phyloP scores from a whole-genome alignment of 2,797 vertebrate species.

The Schizopygopsis pylzovi region DNA sequence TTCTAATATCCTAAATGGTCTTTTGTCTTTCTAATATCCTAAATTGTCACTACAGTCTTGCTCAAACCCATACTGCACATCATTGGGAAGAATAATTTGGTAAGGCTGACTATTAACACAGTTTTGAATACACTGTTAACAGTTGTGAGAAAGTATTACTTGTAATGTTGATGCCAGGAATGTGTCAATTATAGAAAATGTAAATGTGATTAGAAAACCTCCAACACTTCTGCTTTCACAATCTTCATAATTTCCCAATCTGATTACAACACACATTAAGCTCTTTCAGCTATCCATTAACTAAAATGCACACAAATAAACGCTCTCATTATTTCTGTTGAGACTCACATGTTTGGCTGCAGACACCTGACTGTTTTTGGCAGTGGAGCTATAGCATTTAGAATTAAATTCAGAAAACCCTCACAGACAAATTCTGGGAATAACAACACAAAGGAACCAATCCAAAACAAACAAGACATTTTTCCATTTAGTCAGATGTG shows the following conservation, averaged over 20 bases:
- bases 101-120: background rate
- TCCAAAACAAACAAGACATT: background rate
- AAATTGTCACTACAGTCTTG: too few species aligned
- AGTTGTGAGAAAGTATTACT: background rate
- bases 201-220: background rate
- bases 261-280: conserved; percentile 2
- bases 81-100: too few species aligned
- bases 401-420: background rate
- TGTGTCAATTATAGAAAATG: background rate
- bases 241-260: conserved; percentile 14
- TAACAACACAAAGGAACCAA: background rate
- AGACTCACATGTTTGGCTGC: background rate
- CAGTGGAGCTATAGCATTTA: background rate
- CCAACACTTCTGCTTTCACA: background rate
- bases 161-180: background rate
- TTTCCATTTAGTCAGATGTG: background rate
- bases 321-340: background rate
- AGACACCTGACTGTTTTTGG: background rate
- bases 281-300: background rate
- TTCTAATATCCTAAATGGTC: background rate
- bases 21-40: background rate
- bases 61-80: background rate
- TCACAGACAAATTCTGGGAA: background rate
- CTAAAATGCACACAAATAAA: background rate
- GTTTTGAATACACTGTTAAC: background rate